phyloP scores from a whole-genome alignment of 1,140 invertebrate genomes.

The Pomacea maculata region DNA sequence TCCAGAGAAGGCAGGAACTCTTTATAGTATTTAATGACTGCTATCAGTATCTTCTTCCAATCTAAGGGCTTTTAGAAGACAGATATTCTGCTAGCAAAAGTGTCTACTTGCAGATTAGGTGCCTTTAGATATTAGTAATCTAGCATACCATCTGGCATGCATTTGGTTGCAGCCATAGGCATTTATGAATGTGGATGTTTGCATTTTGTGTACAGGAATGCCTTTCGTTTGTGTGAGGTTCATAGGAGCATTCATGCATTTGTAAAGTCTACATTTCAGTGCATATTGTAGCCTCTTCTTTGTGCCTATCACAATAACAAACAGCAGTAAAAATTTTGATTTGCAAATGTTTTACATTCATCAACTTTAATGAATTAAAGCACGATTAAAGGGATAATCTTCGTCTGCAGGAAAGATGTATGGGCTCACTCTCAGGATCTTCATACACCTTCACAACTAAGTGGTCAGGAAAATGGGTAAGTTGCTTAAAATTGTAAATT shows the following conservation, averaged over 20 bases:
- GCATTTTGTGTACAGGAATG: not conserved
- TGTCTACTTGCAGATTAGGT: too few relatives aligned
- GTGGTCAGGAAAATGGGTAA: not conserved
- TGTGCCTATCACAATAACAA: not conserved
- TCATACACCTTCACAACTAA: constrained; percentile 3
- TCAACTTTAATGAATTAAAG: not conserved
- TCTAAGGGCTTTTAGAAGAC: too few relatives aligned
- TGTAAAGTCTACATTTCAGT: not conserved
- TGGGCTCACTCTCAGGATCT: constrained; percentile 38
- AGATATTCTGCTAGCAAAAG: too few relatives aligned
- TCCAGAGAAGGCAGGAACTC: too few relatives aligned
- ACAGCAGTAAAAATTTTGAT: not conserved
- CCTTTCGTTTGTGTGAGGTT: not conserved
- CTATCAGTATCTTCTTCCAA: too few relatives aligned
- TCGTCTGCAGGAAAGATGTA: constrained; percentile 28
- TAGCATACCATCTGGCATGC: too few relatives aligned
- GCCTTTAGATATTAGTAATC: too few relatives aligned
- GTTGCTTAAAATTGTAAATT: not conserved
- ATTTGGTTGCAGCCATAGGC: not conserved
- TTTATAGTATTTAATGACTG: too few relatives aligned
- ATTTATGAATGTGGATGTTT: not conserved
- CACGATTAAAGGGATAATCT: not conserved
- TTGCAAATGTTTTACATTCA: not conserved
- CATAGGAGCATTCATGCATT: not conserved
- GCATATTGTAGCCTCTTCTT: not conserved